phyloP scores from a whole-genome alignment of 2,113 vertebrate genomes.

The Mobula hypostoma region DNA sequence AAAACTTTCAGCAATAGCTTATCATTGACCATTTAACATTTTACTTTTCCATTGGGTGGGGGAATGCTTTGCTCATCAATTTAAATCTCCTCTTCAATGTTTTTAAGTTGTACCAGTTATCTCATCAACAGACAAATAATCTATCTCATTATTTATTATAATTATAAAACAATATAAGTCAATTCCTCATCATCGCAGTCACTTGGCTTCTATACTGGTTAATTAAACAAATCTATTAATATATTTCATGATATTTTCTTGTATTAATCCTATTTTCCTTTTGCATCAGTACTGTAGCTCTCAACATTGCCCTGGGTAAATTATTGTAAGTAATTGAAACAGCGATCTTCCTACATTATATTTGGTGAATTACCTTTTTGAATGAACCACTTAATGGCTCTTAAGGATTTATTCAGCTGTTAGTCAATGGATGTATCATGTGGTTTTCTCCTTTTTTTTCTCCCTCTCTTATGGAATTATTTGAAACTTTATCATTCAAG shows the following conservation, averaged over 20 bases:
- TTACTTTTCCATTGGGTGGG: no score
- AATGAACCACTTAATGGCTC: not conserved
- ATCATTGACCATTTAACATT: not conserved
- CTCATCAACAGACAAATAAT: not conserved
- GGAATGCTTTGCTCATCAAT: not conserved
- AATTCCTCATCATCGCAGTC: not conserved
- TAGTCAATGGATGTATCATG: not conserved
- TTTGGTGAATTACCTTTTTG: not conserved
- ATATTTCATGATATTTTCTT: not conserved
- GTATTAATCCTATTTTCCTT: not conserved
- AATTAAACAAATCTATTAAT: not conserved
- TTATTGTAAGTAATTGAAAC: not conserved
- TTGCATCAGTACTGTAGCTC: not conserved
- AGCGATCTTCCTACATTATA: not conserved
- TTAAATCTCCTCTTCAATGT: not conserved
- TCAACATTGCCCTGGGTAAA: not conserved
- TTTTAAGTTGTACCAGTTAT: not conserved
- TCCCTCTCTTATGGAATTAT: not conserved
- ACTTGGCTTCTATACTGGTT: not conserved
- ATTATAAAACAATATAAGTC: not conserved
- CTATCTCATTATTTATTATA: not conserved
- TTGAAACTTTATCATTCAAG: not conserved
- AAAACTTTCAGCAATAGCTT: not conserved
- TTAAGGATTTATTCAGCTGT: not conserved
- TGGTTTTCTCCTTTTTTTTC: not conserved